Evolutionary conservation across 2,888 invertebrate species (phyloP).

Genomic region (Diadegma fenestrale): DNA sequence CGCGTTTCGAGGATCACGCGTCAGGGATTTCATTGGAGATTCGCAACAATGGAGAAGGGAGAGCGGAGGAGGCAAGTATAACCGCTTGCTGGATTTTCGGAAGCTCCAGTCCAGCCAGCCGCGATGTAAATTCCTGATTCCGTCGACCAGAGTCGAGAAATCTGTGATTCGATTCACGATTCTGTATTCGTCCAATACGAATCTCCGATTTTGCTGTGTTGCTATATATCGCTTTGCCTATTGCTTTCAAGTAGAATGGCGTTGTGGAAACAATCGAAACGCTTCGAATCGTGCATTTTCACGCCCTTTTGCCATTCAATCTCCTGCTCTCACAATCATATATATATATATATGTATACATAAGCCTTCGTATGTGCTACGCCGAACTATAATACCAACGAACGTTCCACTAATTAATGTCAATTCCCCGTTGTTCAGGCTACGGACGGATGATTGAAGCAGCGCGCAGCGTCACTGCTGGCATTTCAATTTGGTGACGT

Average conservation of each 20-base stretch:
- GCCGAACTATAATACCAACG: constrained; percentile 58
- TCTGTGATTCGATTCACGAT: constrained; percentile 48
- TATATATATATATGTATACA: background rate
- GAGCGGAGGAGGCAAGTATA: background rate
- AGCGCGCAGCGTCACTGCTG: constrained; percentile 42
- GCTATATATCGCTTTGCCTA: background rate
- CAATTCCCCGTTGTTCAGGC: constrained; percentile 63
- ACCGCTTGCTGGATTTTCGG: constrained; percentile 44
- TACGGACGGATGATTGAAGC: constrained; percentile 31
- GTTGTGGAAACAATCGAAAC: background rate
- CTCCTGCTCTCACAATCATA: background rate
- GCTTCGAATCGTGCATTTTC: background rate
- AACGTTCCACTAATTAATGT: constrained; percentile 70
- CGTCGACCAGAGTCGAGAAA: constrained; percentile 36
- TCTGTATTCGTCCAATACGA: constrained; percentile 54
- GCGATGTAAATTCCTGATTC: constrained; percentile 34
- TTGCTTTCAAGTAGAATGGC: constrained; percentile 9
- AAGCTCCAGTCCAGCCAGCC: constrained; percentile 29
- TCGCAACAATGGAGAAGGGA: constrained; percentile 10
- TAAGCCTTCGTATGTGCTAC: background rate
- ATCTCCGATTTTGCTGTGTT: constrained; percentile 25
- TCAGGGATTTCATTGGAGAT: constrained; percentile 33
- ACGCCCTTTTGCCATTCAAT: constrained; percentile 20
- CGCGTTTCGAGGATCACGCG: constrained; percentile 37
- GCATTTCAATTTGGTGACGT: constrained; percentile 68